Base-by-base conservation (phyloP, 2,888 invertebrate genomes). In the Idaea dimidiata region DNA sequence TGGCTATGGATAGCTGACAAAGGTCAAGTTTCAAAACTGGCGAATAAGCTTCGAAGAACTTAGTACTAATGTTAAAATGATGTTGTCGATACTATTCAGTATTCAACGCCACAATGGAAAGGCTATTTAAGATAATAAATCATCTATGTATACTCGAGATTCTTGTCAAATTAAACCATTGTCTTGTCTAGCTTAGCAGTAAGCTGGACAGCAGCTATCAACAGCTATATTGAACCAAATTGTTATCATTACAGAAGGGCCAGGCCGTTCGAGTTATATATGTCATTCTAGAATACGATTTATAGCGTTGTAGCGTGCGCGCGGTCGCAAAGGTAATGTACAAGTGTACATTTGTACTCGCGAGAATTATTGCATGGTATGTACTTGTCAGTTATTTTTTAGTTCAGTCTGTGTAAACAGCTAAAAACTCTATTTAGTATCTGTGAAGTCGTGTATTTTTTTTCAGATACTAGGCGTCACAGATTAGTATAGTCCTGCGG, bases 231-330 rank as follows among this genome's bases (percentile, higher is more conserved):
- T 73, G 72, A 77, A 78, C 68, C 69, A 71, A 73, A 71, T 79
- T 75, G 78, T 80, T 85, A 80, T 83, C 81, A 81, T 84, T 84
- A 82, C 86, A 84, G 85, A 83, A 74, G 77, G 77, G 73, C 78
- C 75, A 73, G 66, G 74, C 76, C 67, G 76, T 72, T 70, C 67
- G 69, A 66, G 63, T 75, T 75, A 74, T 68, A 64, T 71, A 66
- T 72, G 65, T 66, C 66, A 69, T 71, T 63, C 71, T 65, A 66
- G 67, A 70, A 62, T 67, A 71, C 74, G 71, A 63, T 72, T 62
- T 81, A 80, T 76, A 67, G 64, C 63, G 71, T 67, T 71, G 14
- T 73, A 70, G 68, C 67, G 65, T 61, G 71, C 32, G 60, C 62
- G 65, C 65, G 60, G 59, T 70, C 61, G 60, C 61, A 62, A 69